Evolutionary conservation across 2,797 vertebrate species (phyloP), one percentile per base, ranked within the genome.

Genomic region (Spheniscus humboldti): DNA sequence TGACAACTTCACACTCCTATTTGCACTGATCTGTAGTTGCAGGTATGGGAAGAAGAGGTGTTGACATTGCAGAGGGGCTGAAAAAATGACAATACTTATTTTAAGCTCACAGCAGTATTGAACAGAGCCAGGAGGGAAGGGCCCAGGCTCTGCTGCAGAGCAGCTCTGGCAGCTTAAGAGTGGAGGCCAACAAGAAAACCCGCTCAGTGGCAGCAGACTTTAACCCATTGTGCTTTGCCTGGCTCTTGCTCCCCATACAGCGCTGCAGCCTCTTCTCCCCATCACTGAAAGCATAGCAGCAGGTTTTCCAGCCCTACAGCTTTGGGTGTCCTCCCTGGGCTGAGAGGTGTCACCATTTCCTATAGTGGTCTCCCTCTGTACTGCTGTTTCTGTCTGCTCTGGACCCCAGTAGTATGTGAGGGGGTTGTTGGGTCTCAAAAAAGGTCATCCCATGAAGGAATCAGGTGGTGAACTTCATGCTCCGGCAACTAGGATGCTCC

Each of bases 211-310:
- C 27, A 43, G 41, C 19, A 67, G 66, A 12, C 20, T 47, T 50
- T 10, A 74, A 43, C 12, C 16, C 9, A 10, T 6, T 0, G 0
- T 1, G 1, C 5, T 80, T 55, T 67, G 25, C 43, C 27, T 75
- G 63, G n/a, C 18, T 57, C 31, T 64, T 63, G 18, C n/a, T 48
- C 39, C 24, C 18, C 8, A 8, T 31, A 31, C 11, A 39, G 3
- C 2, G 6, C 39, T 72, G 35, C 66, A 82, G 48, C 12, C 1
- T 2, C 82, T 68, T 63, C 22, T 27, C 10, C 22, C 45, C 27
- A 18, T n/a, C 19, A 2, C 18, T 45, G 47, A 47, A 53, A 66
- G 28, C 14, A 3, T 2, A 55, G 53, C 11, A 13, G 3, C 8
- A 27, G 6, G 4, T 45, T 76, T 86, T 82, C 48, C 76, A 73